Percentiles rank a stretch among this genome's conserved stretches.
Conservation (phyloP, 2,797 vertebrate species). For the Xenops minutus region DNA sequence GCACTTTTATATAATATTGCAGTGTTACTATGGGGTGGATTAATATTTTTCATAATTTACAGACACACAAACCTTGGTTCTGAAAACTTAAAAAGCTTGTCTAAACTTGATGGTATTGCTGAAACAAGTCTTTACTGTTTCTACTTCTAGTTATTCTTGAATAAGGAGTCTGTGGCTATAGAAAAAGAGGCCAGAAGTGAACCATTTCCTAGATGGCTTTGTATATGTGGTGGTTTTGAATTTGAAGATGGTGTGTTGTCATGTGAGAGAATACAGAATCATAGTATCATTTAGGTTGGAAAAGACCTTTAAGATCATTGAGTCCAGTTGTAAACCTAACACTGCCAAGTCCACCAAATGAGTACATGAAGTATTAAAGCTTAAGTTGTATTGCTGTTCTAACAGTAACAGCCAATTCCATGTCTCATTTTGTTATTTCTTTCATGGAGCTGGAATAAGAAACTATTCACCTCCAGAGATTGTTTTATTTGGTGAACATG, state of each 20-base stretch:
- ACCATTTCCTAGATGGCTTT: neutral
- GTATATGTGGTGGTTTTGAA: neutral
- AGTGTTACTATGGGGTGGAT: neutral
- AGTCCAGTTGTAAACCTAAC: neutral
- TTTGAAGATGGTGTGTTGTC: neutral
- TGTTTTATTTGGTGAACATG: neutral
- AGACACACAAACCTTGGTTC: neutral
- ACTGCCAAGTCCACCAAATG: neutral
- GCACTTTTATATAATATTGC: neutral
- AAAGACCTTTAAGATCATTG: neutral
- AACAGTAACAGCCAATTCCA: neutral
- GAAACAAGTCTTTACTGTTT: neutral
- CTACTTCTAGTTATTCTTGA: neutral
- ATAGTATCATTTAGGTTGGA: neutral
- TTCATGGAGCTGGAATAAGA: neutral
- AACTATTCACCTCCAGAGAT: neutral
- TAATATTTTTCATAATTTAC: neutral
- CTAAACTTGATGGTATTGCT: neutral
- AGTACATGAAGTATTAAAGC: neutral
- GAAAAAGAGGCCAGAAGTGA: neutral
- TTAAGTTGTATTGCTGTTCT: neutral
- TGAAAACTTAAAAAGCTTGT: neutral
- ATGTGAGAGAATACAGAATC: neutral
- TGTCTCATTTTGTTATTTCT: neutral
- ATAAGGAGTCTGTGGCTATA: neutral